Percentiles rank a stretch among this genome's conserved stretches.
Conservation (phyloP, 2,888 invertebrate genomes). For the Lasioglossum pauxillum region DNA sequence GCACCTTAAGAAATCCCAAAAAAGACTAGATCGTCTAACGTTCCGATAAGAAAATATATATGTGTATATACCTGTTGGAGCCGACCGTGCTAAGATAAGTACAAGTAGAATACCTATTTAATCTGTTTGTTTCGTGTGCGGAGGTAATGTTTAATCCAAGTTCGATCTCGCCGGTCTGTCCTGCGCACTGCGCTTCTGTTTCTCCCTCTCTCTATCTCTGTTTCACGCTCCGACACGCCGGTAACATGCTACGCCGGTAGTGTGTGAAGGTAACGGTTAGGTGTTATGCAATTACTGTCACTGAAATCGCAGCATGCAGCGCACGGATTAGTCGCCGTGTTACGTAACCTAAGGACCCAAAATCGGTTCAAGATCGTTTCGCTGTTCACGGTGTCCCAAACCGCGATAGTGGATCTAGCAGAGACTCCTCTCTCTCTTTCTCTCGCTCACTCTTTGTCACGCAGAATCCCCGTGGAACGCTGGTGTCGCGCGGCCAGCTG, state of each 20-base stretch:
- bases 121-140: conserved; percentile 45
- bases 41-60: conserved; percentile 72
- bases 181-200: not conserved
- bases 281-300: conserved; percentile 57
- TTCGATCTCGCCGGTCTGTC: conserved; percentile 15
- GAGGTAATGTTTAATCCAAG: conserved; percentile 54
- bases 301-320: conserved; percentile 61
- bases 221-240: conserved; percentile 12
- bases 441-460: not conserved
- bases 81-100: conserved; percentile 57
- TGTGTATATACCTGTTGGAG: conserved; percentile 61
- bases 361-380: conserved; percentile 10
- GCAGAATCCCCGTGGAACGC: not conserved
- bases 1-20: conserved; percentile 57
- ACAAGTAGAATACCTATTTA: conserved; percentile 54
- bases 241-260: conserved; percentile 10
- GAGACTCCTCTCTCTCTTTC: not conserved
- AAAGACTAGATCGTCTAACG: conserved; percentile 65
- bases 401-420: not conserved
- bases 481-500: not conserved
- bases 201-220: not conserved
- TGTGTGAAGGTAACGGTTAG: conserved; percentile 45
- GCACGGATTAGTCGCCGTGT: conserved; percentile 52
- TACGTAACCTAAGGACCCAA: conserved; percentile 45
- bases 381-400: not conserved